Evolutionary conservation across 2,888 invertebrate genomes (phyloP).

Genomic region (Cancer borealis): DNA sequence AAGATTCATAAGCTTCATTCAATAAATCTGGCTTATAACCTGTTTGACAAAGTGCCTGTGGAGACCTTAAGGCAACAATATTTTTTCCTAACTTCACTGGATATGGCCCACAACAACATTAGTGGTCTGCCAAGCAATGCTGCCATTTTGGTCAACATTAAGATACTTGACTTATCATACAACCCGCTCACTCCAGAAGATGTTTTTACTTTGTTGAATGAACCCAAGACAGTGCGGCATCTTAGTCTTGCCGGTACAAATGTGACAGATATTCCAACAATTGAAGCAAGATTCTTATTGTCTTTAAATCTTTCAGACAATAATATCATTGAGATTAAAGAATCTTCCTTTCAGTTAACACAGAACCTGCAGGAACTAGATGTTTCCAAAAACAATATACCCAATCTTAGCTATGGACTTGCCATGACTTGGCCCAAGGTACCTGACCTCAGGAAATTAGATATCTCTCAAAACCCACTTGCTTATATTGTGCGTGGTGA

Average conservation of each 20-base stretch:
- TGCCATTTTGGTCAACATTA: conserved; percentile 92
- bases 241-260: conserved; percentile 91
- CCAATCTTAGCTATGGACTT: conserved; percentile 80
- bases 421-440: conserved; percentile 86
- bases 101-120: conserved; percentile 89
- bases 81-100: conserved; percentile 89
- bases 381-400: conserved; percentile 86
- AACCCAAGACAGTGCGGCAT: conserved; percentile 90
- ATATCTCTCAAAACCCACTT: conserved; percentile 92
- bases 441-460: conserved; percentile 86
- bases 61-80: conserved; percentile 90
- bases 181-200: conserved; percentile 90
- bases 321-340: conserved; percentile 85
- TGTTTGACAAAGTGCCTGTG: conserved; percentile 89
- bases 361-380: conserved; percentile 89
- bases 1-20: conserved; percentile 90
- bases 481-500: conserved; percentile 87
- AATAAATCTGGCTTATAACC: conserved; percentile 88
- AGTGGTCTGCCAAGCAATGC: conserved; percentile 90
- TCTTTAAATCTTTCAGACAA: conserved; percentile 89
- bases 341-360: conserved; percentile 87
- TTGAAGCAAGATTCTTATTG: conserved; percentile 91
- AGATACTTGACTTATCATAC: conserved; percentile 90
- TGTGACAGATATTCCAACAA: conserved; percentile 81
- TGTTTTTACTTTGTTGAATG: conserved; percentile 88